Percentiles rank a stretch among this genome's conserved stretches.
phyloP scores from a whole-genome alignment of 92 coral and sea anemone species.

The Muricea muricata region DNA sequence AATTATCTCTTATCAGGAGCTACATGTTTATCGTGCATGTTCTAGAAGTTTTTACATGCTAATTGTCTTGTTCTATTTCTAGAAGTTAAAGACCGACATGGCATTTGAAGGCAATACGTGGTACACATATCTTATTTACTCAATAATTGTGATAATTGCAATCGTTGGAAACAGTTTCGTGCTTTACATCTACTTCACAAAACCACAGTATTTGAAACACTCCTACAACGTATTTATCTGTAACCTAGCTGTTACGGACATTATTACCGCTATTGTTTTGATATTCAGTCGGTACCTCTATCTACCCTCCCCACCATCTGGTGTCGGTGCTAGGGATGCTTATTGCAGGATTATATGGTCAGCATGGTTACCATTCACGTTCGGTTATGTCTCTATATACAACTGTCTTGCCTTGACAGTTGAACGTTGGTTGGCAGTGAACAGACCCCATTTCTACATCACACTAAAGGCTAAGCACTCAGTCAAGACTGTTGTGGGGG shows the following conservation, averaged over 20 bases:
- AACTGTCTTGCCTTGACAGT: slow-evolving; percentile 24
- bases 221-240: slow-evolving; percentile 26
- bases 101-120: slow-evolving; percentile 41
- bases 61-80: not conserved
- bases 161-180: slow-evolving; percentile 21
- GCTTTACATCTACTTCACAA: slow-evolving; percentile 20
- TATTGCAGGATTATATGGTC: slow-evolving; percentile 30
- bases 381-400: slow-evolving; percentile 28
- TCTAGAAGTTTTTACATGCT: too few relatives aligned
- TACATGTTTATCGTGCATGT: too few relatives aligned
- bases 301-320: slow-evolving; percentile 17
- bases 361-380: slow-evolving; percentile 21
- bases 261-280: slow-evolving; percentile 1
- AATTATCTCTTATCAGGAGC: too few relatives aligned
- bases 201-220: not conserved
- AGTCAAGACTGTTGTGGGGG: slow-evolving; percentile 1
- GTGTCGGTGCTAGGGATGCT: not conserved
- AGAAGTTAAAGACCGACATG: not conserved
- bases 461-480: slow-evolving; percentile 4
- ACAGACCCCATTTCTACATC: slow-evolving; percentile 14
- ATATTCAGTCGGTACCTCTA: slow-evolving; percentile 34
- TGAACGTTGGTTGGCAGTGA: slow-evolving; percentile 34
- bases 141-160: not conserved
- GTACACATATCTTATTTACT: slow-evolving; percentile 30
- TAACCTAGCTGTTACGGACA: slow-evolving; percentile 5